Base-by-base conservation (phyloP, 2,797 vertebrate genomes). In the Notolabrus celidotus region DNA sequence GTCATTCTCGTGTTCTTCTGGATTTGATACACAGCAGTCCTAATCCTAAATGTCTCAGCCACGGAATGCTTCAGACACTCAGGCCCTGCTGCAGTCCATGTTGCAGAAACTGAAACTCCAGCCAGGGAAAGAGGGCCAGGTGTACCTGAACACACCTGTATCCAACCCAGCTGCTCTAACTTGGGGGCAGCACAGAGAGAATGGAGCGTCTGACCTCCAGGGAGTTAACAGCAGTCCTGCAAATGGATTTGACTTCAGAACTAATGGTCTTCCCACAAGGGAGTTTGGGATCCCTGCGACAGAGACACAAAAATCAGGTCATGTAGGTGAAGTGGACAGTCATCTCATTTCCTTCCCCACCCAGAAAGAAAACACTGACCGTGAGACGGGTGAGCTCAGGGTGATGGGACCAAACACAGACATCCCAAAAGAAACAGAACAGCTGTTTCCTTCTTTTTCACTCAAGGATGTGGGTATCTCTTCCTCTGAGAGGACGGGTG, bases 21-120 rank as follows among this genome's bases (percentile, higher is more conserved):
- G 68, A 55, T 76, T 79, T 77, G 42, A 77, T n/a, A 64, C 9
- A 9, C 17, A 41, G 22, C 71, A 51, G 41, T 45, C 79, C 20
- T 49, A 23, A 63, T 74, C 25, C 80, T 87, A 83, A 77, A 95
- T 95, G 94, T 93, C 92, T 89, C 85, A 91, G 71, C 41, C 82
- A 83, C 57, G 58, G 41, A 85, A 84, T 59, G 16, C 85, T 52
- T 65, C 73, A 47, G 93, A 94, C 71, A 59, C 59, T 29, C 92
- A 95, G 74, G 75, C 79, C 59, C 47, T 94, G 79, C 67, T 95
- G 86, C 94, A 95, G 83, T 94, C 94, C 39, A 95, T 95, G 94
- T 90, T 95, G 87, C 91, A 93, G 86, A 94, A 60, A 83, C 84
- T 95, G 77, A 92, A 63, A 66, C 88, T 95, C 29, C 92, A 94